Evolutionary conservation across 2,888 invertebrate genomes (phyloP), one percentile per base, ranked within the genome.

Genomic region (Coenonympha arcania): DNA sequence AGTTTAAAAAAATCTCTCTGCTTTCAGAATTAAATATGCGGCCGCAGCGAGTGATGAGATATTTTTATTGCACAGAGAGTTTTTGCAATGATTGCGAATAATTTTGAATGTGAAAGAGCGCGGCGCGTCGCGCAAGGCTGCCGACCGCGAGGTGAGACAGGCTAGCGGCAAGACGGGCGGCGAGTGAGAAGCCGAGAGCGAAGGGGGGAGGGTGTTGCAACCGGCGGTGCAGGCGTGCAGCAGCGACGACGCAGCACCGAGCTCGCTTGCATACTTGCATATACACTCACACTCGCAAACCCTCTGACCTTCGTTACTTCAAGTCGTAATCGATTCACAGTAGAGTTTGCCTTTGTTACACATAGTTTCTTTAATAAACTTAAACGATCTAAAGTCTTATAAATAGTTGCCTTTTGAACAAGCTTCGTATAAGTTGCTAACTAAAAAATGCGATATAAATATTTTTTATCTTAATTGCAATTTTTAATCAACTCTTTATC

Each of bases 141-240:
- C 84, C 85, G 86, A 85, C 86, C 85, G 86, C 85, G 84, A 85
- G 85, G 83, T 84, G 86, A 85, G 86, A 86, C 85, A 83, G 83
- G 85, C 84, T 78, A 83, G 82, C 84, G 83, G 84, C 83, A 82
- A 84, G 85, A 82, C 84, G 79, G 79, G 77, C 81, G 76, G 76
- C 81, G 86, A 84, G 81, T 76, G 85, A 84, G 84, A 83, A 83
- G 76, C 77, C 79, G 81, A 75, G 81, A 83, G 80, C 69, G 82
- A 83, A 79, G 85, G 82, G 85, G 86, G 84, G 85, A 84, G 86
- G 84, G 86, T 83, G 82, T 83, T 85, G 86, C 86, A 86, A 84
- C 84, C 74, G 72, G 80, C 85, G 82, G 81, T 84, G 86, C 83
- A 83, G 84, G 82, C 86, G 82, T 85, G 86, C 84, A 85, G 86